Base-by-base conservation (phyloP, 2,888 invertebrate genomes). In the Acanthoscelides obtectus region DNA sequence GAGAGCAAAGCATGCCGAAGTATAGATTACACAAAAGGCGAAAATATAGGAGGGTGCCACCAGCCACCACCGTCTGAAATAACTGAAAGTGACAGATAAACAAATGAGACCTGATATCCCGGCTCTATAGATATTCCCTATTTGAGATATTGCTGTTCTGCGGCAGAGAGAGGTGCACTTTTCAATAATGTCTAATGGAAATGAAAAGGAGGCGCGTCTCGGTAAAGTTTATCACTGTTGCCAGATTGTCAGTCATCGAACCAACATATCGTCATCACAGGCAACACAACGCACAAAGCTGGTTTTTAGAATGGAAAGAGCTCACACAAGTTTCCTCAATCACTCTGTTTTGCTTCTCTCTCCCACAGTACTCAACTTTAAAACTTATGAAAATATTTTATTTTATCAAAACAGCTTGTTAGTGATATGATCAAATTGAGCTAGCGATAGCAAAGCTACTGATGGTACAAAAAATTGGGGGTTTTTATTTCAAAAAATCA, bases 161-260 rank as follows among this genome's bases (percentile, higher is more conserved):
- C 22, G 22, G 80, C 73, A 75, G 75, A 75, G 71, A 73, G 83
- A 71, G 73, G 83, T 79, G 80, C 82, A 84, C 84, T 84, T 84
- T 84, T 84, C 84, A 84, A 84, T 84, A 84, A 84, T 83, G 82
- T 83, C 83, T 84, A 84, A 84, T 84, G 84, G 84, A 84, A 84
- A 83, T 74, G 76, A 76, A 76, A 76, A 72, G 72, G 76, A 75
- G 70, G 71, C 69, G 66, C 66, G 66, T 45, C 3, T 12, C 45
- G 45, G 45, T 45, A 12, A 45, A 1, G 45, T 12, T 17, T 45
- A 12, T 17, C 45, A 45, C 8, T 12, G 45, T 45, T 45, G 45
- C 12, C 45, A 45, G 8, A 45, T 45, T 12, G 1, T 12, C 45
- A 45, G 25, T n/a, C n/a, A n/a, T n/a, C n/a, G n/a, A n/a, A n/a